These are phyloP conservation scores for Seira ritae DNA, from an alignment of 2,888 invertebrate genomes.

Conservation along the genomic window DNA sequence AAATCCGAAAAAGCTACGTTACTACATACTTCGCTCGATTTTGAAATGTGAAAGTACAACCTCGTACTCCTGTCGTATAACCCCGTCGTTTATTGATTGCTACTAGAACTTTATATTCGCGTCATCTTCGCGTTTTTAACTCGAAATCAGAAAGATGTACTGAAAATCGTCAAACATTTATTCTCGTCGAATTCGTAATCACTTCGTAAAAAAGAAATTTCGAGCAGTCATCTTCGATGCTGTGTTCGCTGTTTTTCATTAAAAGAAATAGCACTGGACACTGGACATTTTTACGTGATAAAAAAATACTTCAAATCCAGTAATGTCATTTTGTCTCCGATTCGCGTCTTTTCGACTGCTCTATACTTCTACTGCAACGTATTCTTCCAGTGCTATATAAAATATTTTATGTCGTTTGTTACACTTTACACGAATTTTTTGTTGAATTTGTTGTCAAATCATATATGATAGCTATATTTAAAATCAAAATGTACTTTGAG, in stretches of 20 bases:
- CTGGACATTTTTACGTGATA: constrained; percentile 63
- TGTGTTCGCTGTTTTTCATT: constrained; percentile 61
- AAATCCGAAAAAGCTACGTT: constrained; percentile 63
- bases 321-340: constrained; percentile 62
- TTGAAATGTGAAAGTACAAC: constrained; percentile 56
- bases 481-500: constrained; percentile 62
- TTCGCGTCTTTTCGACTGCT: constrained; percentile 64
- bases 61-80: constrained; percentile 48
- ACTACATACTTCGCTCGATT: constrained; percentile 60
- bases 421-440: constrained; percentile 64
- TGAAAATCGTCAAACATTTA: constrained; percentile 28
- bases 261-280: constrained; percentile 59
- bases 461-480: constrained; percentile 54
- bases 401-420: constrained; percentile 44
- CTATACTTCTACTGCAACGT: constrained; percentile 47
- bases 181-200: constrained; percentile 26
- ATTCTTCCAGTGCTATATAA: constrained; percentile 66
- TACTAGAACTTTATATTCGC: constrained; percentile 56
- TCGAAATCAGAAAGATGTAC: constrained; percentile 20
- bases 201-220: constrained; percentile 37
- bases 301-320: constrained; percentile 43
- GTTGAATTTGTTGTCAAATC: constrained; percentile 65
- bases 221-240: constrained; percentile 50
- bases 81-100: constrained; percentile 55
- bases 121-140: constrained; percentile 42